A percentile compares a stretch with the other conserved stretches of the same genome.
phyloP scores from a whole-genome alignment of 2,113 vertebrate genomes.

The Camelus bactrianus region DNA sequence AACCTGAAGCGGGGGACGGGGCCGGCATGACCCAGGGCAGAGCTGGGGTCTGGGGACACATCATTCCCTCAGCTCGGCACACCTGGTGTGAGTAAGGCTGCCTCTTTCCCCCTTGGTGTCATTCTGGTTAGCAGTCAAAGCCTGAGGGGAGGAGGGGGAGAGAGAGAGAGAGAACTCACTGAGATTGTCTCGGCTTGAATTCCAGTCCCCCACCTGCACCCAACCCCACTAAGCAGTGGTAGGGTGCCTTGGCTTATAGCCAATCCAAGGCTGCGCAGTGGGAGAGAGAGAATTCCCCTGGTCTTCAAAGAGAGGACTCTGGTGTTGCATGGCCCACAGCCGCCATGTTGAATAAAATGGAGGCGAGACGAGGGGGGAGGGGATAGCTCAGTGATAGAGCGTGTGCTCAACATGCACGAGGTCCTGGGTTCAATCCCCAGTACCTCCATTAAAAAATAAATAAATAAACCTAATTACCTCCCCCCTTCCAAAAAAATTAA shows the following conservation, averaged over 20 bases:
- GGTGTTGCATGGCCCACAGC: rapidly evolving
- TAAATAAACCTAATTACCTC: no score
- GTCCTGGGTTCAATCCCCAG: no score
- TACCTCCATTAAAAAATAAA: no score
- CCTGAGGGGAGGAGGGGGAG: background rate
- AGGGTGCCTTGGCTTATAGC: background rate
- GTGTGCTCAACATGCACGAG: no score
- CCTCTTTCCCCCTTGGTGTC: background rate
- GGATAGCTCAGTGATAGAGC: no score
- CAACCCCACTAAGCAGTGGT: background rate
- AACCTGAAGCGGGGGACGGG: rapidly evolving
- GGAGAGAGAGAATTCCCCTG: no score
- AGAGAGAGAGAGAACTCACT: no score
- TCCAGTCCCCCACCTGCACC: background rate
- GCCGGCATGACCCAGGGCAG: background rate
- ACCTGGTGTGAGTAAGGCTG: background rate
- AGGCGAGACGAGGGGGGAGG: no score
- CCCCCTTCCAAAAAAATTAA: no score
- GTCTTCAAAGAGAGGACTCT: background rate
- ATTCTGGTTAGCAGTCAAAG: background rate
- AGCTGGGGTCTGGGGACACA: rapidly evolving
- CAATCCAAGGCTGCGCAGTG: rapidly evolving
- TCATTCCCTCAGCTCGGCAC: no score
- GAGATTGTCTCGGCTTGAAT: background rate
- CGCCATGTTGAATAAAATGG: rapidly evolving